Conservation (phyloP, 2,113 vertebrate genomes). For the Tetrax tetrax region DNA sequence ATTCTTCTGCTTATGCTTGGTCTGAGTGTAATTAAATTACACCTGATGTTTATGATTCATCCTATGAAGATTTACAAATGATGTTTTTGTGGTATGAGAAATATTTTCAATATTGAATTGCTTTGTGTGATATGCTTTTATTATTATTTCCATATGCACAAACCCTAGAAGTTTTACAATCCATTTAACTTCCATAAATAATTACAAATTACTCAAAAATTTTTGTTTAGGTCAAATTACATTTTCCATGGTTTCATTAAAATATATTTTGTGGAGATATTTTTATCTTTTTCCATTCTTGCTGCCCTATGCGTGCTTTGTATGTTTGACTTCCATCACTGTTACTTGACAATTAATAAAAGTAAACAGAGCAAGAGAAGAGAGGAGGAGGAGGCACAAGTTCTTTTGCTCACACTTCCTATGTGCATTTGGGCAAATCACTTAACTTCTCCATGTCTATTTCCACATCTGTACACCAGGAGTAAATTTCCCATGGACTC, state of each 20-base stretch:
- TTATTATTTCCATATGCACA: slow-evolving; percentile 52
- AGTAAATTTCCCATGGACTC: slow-evolving; percentile 1
- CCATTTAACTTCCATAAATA: slow-evolving; percentile 15
- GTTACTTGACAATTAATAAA: background rate
- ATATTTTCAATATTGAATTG: background rate
- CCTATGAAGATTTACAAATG: background rate
- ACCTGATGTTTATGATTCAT: slow-evolving; percentile 8
- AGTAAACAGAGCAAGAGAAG: background rate
- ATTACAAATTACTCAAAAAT: background rate
- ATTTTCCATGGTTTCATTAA: background rate
- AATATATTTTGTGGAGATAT: background rate
- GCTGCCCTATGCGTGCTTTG: background rate
- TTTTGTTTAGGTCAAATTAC: background rate
- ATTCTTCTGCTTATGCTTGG: background rate
- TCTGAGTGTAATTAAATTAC: slow-evolving; percentile 10
- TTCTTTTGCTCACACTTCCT: slow-evolving; percentile 10
- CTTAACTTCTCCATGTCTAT: background rate
- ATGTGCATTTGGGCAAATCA: background rate
- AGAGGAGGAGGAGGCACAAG: background rate
- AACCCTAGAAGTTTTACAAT: slow-evolving; percentile 14
- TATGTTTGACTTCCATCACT: background rate
- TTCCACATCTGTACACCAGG: slow-evolving; percentile 27
- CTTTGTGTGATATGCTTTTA: background rate
- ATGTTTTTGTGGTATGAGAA: slow-evolving; percentile 5
- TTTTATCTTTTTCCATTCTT: background rate